A percentile compares a stretch with the other conserved stretches of the same genome.
Evolutionary conservation across 64 coral and sea anemone genomes (phyloP).

Genomic region (Astreopora myriophthalma): DNA sequence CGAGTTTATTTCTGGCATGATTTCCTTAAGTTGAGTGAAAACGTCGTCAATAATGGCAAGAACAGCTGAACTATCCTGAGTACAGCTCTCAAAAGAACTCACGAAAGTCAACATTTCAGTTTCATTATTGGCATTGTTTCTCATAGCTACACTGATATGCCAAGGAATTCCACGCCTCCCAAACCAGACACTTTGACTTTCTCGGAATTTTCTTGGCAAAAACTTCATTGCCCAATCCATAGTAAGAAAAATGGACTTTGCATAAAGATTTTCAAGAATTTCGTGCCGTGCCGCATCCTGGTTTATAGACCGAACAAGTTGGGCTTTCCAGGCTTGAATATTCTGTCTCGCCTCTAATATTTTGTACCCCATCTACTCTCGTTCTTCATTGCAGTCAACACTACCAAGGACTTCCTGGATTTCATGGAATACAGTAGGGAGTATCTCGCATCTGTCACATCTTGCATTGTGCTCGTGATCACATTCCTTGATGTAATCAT

Average conservation of each 20-base stretch:
- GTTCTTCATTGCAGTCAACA: background rate
- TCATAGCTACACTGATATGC: constrained; percentile 24
- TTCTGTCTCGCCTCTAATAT: too few species aligned
- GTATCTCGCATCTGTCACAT: constrained; percentile 43
- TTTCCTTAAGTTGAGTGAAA: background rate
- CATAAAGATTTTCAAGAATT: background rate
- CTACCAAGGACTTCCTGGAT: background rate
- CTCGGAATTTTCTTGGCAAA: constrained; percentile 36
- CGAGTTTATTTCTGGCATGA: background rate
- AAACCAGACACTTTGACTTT: constrained; percentile 56
- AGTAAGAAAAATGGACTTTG: background rate
- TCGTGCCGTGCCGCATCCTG: constrained; percentile 9
- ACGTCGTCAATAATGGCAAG: constrained; percentile 10
- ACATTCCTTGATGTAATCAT: constrained; percentile 35
- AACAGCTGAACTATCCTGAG: background rate
- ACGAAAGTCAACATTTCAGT: constrained; percentile 46
- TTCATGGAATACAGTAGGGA: constrained; percentile 13
- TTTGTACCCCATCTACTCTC: constrained; percentile 22
- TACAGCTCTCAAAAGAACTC: constrained; percentile 34
- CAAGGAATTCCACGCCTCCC: constrained; percentile 23
- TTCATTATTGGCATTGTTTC: background rate
- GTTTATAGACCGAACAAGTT: constrained; percentile 39
- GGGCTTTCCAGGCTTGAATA: too few species aligned
- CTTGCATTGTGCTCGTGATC: constrained; percentile 11
- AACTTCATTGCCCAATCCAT: constrained; percentile 51